phyloP scores from a whole-genome alignment of 1,140 invertebrate species.

The Heliconius hermathena region DNA sequence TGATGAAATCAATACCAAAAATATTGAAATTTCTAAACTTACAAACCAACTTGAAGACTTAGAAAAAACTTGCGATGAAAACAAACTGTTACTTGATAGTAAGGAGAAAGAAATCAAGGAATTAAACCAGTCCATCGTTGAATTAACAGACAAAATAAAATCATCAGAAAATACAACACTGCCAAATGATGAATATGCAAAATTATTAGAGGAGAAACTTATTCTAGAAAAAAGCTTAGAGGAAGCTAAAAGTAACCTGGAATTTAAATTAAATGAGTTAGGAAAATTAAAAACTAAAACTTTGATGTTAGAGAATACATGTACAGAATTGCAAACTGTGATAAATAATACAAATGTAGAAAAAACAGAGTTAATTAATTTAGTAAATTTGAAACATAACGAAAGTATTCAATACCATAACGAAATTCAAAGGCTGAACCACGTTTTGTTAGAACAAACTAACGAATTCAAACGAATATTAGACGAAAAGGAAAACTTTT shows the following conservation, averaged over 20 bases:
- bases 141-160: slow-evolving; percentile 62
- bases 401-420: slow-evolving; percentile 91
- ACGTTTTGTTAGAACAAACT: slow-evolving; percentile 77
- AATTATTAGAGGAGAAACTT: slow-evolving; percentile 61
- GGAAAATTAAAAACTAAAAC: slow-evolving; percentile 54
- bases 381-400: slow-evolving; percentile 90
- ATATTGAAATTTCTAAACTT: slow-evolving; percentile 54
- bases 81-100: slow-evolving; percentile 46
- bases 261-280: slow-evolving; percentile 51
- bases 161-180: slow-evolving; percentile 50
- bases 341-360: slow-evolving; percentile 81
- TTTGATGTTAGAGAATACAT: slow-evolving; percentile 56
- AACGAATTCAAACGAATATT: slow-evolving; percentile 79
- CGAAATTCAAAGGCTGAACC: slow-evolving; percentile 90
- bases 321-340: slow-evolving; percentile 61
- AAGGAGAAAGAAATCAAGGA: slow-evolving; percentile 71
- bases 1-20: slow-evolving; percentile 58
- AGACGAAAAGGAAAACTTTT: slow-evolving; percentile 77
- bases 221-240: slow-evolving; percentile 42
- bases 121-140: slow-evolving; percentile 63
- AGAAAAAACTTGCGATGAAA: slow-evolving; percentile 46
- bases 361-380: slow-evolving; percentile 88
- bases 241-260: slow-evolving; percentile 45
- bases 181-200: slow-evolving; percentile 55
- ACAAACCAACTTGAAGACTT: slow-evolving; percentile 47